Base-by-base conservation (phyloP, 64 coral and sea anemone species). In the Porites australiensis region DNA sequence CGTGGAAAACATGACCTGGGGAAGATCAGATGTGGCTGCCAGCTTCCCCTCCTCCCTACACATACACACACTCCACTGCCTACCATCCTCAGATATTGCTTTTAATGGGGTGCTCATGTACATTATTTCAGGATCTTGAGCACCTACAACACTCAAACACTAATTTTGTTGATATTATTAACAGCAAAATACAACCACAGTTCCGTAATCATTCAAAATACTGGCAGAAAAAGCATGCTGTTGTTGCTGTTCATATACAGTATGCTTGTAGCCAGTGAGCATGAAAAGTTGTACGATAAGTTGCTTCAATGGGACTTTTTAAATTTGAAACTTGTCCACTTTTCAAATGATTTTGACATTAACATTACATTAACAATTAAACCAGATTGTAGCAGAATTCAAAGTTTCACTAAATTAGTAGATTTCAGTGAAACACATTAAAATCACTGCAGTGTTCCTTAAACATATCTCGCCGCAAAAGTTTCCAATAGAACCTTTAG, bases 301-400 rank as follows among this genome's bases (percentile, higher is more conserved):
- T 65, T 65, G 63, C 63, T 65, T 65, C 63, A 65, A 14, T 65
- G 63, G 63, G 63, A 7, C 63, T 16, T 65, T 65, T 65, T 65
- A 65, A 65, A 65, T 65, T 65, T 65, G 63, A 65, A 65, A 65
- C 63, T 65, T 65, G 63, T 65, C 63, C 63, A 14, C 63, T 65
- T 65, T 65, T 7, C 4, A 14, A 65, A 65, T 65, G 13, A 65
- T 65, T 65, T 65, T 65, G 63, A 65, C 63, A 65, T 65, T 65
- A 65, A 65, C 63, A 65, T 65, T 65, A 65, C n/a, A n/a, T n/a
- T n/a, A n/a, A 65, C 63, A 65, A 65, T 65, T 65, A 65, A 65
- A 65, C 5, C 63, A 65, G 63, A 65, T 65, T 65, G 63, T 16
- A 65, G 63, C 63, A 65, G 63, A 65, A 65, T 62, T 16, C 59